These are phyloP conservation scores for Agrochola circellaris DNA, from an alignment of 2,888 invertebrate genomes.

Conservation along the genomic window DNA sequence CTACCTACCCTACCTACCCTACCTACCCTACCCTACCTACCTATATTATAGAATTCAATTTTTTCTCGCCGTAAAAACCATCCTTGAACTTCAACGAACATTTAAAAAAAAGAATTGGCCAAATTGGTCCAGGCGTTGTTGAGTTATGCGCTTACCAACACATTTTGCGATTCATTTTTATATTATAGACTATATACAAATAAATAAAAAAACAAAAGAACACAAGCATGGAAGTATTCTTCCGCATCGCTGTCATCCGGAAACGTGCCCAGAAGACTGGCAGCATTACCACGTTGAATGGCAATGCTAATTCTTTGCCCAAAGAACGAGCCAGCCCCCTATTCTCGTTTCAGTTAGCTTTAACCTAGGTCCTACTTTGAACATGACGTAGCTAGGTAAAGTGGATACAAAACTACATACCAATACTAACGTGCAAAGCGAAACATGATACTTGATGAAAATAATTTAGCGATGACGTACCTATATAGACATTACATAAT, in stretches of 20 bases:
- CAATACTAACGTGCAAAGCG: background rate
- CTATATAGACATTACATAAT: slow-evolving; percentile 15
- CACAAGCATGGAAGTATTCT: no score
- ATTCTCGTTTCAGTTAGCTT: background rate
- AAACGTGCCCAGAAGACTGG: background rate
- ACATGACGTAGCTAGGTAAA: background rate
- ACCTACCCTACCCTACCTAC: no score
- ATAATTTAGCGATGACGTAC: slow-evolving; percentile 5
- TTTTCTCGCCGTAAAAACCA: no score
- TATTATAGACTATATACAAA: background rate
- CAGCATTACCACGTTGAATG: background rate
- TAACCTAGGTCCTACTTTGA: background rate
- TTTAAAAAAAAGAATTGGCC: no score
- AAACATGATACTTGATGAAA: slow-evolving; percentile 6
- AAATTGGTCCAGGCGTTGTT: no score
- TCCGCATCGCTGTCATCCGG: background rate
- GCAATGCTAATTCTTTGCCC: background rate
- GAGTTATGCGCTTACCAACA: no score
- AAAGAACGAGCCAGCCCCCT: background rate
- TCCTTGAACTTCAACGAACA: no score
- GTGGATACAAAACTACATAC: background rate
- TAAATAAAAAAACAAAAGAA: background rate
- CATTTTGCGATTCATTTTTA: no score
- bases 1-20: no score
- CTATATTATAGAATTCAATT: no score